Evolutionary conservation across 2,113 vertebrate species (phyloP), one percentile per base, ranked within the genome.

Genomic region (Podarcis muralis): DNA sequence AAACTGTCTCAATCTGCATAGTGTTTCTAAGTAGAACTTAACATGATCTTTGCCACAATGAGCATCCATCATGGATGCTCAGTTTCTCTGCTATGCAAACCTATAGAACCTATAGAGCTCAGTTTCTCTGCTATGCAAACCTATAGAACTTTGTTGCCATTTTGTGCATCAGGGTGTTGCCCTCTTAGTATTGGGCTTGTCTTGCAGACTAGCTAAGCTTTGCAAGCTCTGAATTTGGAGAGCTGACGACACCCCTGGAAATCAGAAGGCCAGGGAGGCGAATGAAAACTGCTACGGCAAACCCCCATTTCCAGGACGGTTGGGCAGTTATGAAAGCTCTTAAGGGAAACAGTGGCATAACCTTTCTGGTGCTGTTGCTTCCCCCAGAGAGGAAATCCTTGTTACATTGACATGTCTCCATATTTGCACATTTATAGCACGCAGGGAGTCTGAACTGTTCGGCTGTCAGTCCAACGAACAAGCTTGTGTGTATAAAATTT

Each of bases 401-500:
- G 3, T 76, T 83, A 11, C 22, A 32, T 35, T 88, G 81, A 25
- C 32, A 6, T 57, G 75, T 83, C n/a, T 7, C 13, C 40, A 25
- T 6, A 25, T 48, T 53, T 57, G 40, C 12, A 18, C 43, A 20
- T 76, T 11, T 84, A 22, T 66, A 87, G 71, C 40, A 89, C 68
- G 1, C 59, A 87, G 0, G 22, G 5, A 18, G 79, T 72, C 80
- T 69, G 6, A 69, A 27, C 85, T 43, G 12, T 93, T 89, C 81
- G n/a, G 85, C 30, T 59, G 84, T 86, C 82, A 65, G 27, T n/a
- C 30, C 1, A 80, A 81, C 81, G 86, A 75, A 78, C 83, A 71
- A 89, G 77, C 88, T 87, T 88, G 86, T 89, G 83, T 71, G 13
- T 0, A 1, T 90, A 87, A 91, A 76, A 91, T 18, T 20, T 2